Conservation (phyloP, 2,888 invertebrate genomes). For the Lutraria lutraria region DNA sequence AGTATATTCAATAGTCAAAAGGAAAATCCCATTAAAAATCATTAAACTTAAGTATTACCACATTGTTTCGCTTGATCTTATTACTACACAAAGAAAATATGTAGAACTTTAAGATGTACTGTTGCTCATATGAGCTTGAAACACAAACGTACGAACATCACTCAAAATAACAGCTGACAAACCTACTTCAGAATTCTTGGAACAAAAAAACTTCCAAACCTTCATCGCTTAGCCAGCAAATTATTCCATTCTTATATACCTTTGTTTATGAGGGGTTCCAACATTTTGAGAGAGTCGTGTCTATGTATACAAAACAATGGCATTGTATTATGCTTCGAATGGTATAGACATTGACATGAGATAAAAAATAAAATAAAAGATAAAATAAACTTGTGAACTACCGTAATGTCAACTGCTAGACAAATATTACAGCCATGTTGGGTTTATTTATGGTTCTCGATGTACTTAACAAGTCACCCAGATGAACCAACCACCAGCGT, state of each 20-base stretch:
- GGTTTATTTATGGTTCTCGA: not conserved
- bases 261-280: not conserved
- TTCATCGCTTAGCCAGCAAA: conserved; percentile 6
- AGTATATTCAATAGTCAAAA: not conserved
- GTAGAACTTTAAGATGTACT: not conserved
- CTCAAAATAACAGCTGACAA: not conserved
- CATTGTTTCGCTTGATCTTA: not conserved
- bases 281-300: conserved; percentile 6
- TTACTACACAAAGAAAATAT: not conserved
- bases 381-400: not conserved
- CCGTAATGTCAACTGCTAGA: conserved; percentile 4
- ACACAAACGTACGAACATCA: conserved; percentile 14
- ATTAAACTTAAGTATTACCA: conserved; percentile 4
- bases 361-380: not conserved
- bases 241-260: not conserved
- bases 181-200: not conserved
- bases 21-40: conserved; percentile 1
- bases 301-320: not conserved
- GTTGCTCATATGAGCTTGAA: conserved; percentile 11
- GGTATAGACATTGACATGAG: not conserved
- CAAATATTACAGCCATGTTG: not conserved
- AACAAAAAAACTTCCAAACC: conserved; percentile 20
- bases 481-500: not conserved
- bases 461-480: not conserved
- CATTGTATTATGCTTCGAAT: not conserved